Evolutionary conservation across 2,888 invertebrate genomes (phyloP), one percentile per base, ranked within the genome.

Genomic region (Allacma fusca): DNA sequence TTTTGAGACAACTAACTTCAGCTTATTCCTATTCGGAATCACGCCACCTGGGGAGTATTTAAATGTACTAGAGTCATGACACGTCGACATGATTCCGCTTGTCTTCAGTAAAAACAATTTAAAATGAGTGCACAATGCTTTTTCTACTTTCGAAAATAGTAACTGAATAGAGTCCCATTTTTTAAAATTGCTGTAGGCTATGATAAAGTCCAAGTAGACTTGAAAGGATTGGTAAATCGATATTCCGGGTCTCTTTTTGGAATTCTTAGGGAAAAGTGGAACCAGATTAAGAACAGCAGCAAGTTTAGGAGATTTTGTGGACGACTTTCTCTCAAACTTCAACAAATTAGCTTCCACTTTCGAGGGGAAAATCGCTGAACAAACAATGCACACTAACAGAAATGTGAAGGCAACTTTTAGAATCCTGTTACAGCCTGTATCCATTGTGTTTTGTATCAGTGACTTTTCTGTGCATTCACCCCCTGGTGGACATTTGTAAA

Each of bases 151-250:
- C 34, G 82, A 80, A 13, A 82, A 50, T 40, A 80, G 72, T 7
- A 82, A 26, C 40, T 79, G 68, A 43, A 78, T 78, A 16, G 57
- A 26, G 0, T 74, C 43, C 82, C 82, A 82, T 57, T 73, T 80
- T 50, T 75, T 59, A 4, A 24, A 57, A 23, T 65, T 59, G 13
- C 78, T 76, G 64, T 80, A 78, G 40, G 80, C 80, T 28, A 73
- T 44, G 0, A 82, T 62, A 67, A 81, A 82, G 5, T 79, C 71
- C 21, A 65, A 29, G 69, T 77, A 81, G 0, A 77, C n/a, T 64
- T 69, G 26, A 23, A 70, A 50, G 13, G 7, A 34, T 43, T 78
- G 43, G 23, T 43, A 40, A 21, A 40, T 34, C 1, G 23, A 12
- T 0, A 9, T 21, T 29, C 28, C 34, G 68, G 76, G 65, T 57